These are phyloP conservation scores for Myoxocephalus aenaeus DNA, from an alignment of 2,797 vertebrate species.

Conservation along the genomic window DNA sequence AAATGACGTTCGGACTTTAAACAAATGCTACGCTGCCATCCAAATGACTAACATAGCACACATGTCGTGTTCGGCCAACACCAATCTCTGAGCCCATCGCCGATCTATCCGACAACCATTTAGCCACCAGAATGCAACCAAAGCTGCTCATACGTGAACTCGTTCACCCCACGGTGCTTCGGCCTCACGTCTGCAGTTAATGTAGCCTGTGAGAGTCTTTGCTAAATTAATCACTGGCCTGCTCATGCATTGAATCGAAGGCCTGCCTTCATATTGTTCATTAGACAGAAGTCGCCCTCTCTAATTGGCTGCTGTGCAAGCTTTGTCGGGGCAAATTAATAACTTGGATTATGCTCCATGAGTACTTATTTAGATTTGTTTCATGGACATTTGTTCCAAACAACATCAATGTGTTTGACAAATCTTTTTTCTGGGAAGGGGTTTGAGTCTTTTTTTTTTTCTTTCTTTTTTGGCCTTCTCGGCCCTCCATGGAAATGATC, in stretches of 20 bases:
- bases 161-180: too few species aligned
- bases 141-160: not conserved
- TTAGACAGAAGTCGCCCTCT: not conserved
- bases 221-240: not conserved
- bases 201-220: not conserved
- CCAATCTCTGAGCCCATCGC: not conserved
- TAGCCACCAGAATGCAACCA: not conserved
- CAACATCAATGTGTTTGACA: conserved; percentile 28
- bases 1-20: conserved; percentile 11
- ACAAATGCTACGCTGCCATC: conserved; percentile 1
- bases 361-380: conserved; percentile 45
- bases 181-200: not conserved
- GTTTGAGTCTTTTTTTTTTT: conserved; percentile 5
- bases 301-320: not conserved
- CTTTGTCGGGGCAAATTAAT: conserved; percentile 14
- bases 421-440: conserved; percentile 48
- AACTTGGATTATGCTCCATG: conserved; percentile 8
- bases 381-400: conserved; percentile 38
- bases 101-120: not conserved
- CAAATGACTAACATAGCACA: conserved; percentile 11
- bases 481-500: conserved; percentile 7
- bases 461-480: not conserved
- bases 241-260: not conserved
- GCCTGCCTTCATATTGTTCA: not conserved
- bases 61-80: not conserved